Evolutionary conservation across 1,140 invertebrate genomes (phyloP), one percentile per base, ranked within the genome.

Genomic region (Drosophila ohnishii): DNA sequence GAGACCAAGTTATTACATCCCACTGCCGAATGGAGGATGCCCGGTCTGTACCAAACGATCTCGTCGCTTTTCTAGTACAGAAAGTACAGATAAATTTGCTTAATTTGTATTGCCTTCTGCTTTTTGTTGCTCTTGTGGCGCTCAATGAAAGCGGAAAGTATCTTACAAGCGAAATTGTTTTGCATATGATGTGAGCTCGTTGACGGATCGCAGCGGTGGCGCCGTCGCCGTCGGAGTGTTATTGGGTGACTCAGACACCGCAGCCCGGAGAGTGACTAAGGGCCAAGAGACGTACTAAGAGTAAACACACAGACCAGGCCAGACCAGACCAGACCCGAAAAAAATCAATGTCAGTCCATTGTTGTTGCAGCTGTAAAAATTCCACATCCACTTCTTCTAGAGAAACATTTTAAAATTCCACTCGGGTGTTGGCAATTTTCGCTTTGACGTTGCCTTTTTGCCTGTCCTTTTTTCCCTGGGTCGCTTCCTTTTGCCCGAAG

Each of bases 261-360:
- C 13, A 14, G 25, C 28, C 40, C 51, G 35, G 37, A 55, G 42
- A 72, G 71, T 84, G 80, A 83, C 80, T 83, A 83, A 83, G 75
- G 80, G 80, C 80, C 42, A 32, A 74, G 39, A 60, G 39, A 16
- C 14, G 51, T 74, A 78, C 59, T 71, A 71, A 79, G 48, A 61
- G 73, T 47, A 75, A 64, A 74, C 45, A 63, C 39, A 37, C 37
- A 53, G 32, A 57, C 48, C 48, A 34, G 22, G 0, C 25, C 56
- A 74, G 37, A 45, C 11, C 55, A 71, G 60, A 57, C 48, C 48
- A 34, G 60, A 57, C 57, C 74, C 81, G 69, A 71, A 84, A 66
- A 77, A 77, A 87, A 84, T 87, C 83, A 87, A 88, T 87, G 83
- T 64, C 75, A 83, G 37, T 42, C 63, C 83, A 77, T 87, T 83